These are phyloP conservation scores for Boulengeromyrus knoepffleri DNA, from an alignment of 2,113 vertebrate species.

Conservation along the genomic window DNA sequence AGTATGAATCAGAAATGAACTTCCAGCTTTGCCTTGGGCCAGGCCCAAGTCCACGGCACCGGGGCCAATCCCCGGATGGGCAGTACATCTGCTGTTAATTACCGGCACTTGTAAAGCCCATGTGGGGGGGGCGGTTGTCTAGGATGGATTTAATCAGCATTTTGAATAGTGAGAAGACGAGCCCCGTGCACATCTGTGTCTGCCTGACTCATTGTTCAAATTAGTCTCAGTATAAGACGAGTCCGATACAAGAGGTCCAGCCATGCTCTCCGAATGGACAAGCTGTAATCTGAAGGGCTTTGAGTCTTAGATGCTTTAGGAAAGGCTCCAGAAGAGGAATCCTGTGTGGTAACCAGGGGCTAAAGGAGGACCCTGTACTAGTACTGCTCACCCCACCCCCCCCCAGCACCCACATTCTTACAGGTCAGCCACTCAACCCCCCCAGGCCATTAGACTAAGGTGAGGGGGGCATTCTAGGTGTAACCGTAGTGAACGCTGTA, in stretches of 20 bases:
- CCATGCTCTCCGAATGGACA: neutral
- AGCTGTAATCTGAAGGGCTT: neutral
- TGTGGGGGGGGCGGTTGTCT: neutral
- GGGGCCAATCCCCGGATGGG: neutral
- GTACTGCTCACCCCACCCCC: neutral
- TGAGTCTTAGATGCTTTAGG: neutral
- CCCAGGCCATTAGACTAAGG: conserved; percentile 73
- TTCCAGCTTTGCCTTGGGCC: neutral
- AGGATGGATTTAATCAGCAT: conserved; percentile 9
- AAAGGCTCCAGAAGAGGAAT: neutral
- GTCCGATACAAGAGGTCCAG: neutral
- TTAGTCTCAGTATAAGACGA: neutral
- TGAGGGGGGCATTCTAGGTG: neutral
- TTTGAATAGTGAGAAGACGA: conserved; percentile 11
- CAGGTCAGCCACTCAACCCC: conserved; percentile 79
- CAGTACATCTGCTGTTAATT: conserved; percentile 22
- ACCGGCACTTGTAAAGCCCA: conserved; percentile 1
- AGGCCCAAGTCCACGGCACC: conserved; percentile 4
- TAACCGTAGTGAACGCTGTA: conserved; percentile 77
- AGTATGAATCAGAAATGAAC: neutral
- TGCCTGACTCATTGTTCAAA: conserved; percentile 17
- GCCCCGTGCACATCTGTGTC: neutral
- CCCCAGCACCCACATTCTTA: conserved; percentile 66
- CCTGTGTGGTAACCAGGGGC: neutral
- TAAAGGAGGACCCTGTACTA: neutral